phyloP scores from a whole-genome alignment of 2,888 invertebrate genomes.

The Aelia acuminata region DNA sequence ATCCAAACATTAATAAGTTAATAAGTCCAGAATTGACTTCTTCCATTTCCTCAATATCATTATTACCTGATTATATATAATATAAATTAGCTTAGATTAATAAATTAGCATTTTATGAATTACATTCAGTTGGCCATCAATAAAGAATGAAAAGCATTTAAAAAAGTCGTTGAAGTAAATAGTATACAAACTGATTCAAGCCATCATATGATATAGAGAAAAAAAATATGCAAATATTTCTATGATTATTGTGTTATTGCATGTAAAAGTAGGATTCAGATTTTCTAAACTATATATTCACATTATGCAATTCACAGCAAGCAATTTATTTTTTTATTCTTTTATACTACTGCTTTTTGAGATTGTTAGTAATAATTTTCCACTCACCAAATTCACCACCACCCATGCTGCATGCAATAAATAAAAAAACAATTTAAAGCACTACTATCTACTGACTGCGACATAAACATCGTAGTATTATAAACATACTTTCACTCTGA shows the following conservation, averaged over 20 bases:
- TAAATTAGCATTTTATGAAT: neutral
- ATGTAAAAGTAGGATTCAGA: neutral
- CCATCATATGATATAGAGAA: neutral
- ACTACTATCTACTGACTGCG: neutral
- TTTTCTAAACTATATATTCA: neutral
- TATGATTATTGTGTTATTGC: neutral
- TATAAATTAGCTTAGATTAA: too few species aligned
- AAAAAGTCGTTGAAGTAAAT: neutral
- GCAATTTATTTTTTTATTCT: neutral
- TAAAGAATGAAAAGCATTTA: neutral
- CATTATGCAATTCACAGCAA: neutral
- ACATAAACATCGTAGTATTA: neutral
- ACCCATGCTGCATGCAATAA: constrained; percentile 54
- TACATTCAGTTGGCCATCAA: neutral
- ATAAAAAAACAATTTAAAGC: constrained; percentile 1
- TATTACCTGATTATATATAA: too few species aligned
- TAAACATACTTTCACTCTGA: constrained; percentile 51
- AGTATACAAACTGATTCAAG: neutral
- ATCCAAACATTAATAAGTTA: too few species aligned
- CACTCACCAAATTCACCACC: constrained; percentile 40
- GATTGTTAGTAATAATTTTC: neutral
- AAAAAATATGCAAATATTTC: neutral
- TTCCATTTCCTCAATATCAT: too few species aligned
- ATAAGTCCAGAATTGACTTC: too few species aligned
- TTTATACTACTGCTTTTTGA: neutral